A percentile compares a stretch with the other conserved stretches of the same genome.
These are phyloP conservation scores for Sitta europaea DNA, from an alignment of 2,113 vertebrate genomes.

Conservation along the genomic window DNA sequence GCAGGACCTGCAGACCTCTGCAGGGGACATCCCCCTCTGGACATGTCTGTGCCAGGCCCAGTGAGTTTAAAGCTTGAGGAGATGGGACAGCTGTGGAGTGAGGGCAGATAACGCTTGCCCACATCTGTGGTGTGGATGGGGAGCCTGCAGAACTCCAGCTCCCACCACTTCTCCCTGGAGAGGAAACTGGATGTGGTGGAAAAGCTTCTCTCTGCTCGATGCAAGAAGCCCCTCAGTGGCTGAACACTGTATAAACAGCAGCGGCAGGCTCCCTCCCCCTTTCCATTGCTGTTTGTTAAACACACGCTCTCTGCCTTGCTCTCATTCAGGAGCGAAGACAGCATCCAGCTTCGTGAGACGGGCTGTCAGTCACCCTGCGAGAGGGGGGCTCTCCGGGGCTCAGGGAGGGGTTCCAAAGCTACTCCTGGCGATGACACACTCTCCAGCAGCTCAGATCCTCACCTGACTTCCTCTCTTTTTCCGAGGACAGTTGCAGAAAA, in stretches of 20 bases:
- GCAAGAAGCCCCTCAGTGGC: constrained; percentile 68
- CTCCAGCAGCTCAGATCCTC: background rate
- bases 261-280: constrained; percentile 63
- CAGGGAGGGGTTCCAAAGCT: background rate
- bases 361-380: background rate
- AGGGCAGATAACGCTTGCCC: background rate
- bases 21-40: background rate
- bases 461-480: background rate
- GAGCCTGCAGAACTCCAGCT: background rate
- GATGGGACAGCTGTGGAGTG: background rate
- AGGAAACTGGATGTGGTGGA: constrained; percentile 1
- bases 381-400: background rate
- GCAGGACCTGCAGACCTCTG: background rate
- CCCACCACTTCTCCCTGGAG: background rate
- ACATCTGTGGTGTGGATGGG: background rate
- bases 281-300: constrained; percentile 65
- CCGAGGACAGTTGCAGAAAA: background rate
- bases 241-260: constrained; percentile 67
- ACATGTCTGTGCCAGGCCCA: background rate
- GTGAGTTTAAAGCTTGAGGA: background rate
- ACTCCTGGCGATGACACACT: background rate
- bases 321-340: constrained; percentile 58
- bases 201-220: constrained; percentile 46
- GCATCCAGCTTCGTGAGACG: constrained; percentile 42
- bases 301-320: constrained; percentile 53